These are phyloP conservation scores for Hyposoter dolosus DNA, from an alignment of 2,888 invertebrate species.

Conservation along the genomic window DNA sequence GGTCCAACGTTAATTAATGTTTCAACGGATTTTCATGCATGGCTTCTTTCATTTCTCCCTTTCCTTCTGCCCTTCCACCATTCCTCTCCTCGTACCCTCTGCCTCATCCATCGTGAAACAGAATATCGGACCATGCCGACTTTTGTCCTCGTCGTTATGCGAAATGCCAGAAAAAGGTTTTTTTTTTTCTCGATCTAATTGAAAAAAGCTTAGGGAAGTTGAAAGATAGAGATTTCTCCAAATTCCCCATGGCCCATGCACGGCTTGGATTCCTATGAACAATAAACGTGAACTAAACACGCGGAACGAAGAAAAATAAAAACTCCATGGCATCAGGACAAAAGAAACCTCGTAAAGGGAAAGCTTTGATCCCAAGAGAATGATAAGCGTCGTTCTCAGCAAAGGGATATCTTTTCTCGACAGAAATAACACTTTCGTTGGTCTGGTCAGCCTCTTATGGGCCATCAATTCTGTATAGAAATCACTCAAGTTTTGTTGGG, in stretches of 20 bases:
- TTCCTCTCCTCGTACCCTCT: neutral
- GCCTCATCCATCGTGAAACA: slow-evolving; percentile 30
- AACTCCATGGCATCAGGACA: too few species aligned
- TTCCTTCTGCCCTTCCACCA: neutral
- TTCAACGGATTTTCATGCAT: slow-evolving; percentile 68
- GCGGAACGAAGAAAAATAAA: neutral
- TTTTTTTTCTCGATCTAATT: neutral
- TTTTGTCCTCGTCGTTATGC: slow-evolving; percentile 12
- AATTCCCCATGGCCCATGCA: neutral
- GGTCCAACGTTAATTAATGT: slow-evolving; percentile 70
- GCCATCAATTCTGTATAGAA: slow-evolving; percentile 6
- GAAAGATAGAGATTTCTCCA: slow-evolving; percentile 7
- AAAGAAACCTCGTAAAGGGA: neutral
- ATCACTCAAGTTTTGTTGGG: slow-evolving; percentile 25
- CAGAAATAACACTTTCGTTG: neutral
- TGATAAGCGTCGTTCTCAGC: neutral
- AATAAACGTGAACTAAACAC: neutral
- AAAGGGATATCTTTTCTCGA: neutral
- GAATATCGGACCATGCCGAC: slow-evolving; percentile 24
- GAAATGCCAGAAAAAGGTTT: neutral
- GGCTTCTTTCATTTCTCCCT: slow-evolving; percentile 55
- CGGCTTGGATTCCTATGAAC: neutral
- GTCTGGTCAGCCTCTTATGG: slow-evolving; percentile 3
- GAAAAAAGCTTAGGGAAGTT: neutral
- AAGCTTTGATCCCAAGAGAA: neutral